Base-by-base conservation (phyloP, 1,140 invertebrate species). In the Charaxes varanes region DNA sequence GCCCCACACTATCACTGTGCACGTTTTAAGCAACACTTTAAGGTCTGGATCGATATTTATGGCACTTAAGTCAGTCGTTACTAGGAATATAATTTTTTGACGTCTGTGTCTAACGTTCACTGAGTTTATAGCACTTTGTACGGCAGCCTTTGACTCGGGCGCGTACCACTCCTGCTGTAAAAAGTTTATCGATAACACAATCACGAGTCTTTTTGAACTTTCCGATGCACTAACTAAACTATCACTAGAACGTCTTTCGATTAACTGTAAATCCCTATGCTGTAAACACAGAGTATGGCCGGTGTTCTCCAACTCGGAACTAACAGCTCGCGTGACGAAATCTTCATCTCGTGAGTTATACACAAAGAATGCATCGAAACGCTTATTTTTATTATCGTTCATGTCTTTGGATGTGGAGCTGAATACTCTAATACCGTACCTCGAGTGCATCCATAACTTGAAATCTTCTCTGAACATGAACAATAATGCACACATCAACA, bases 351-450 rank as follows among this genome's bases (percentile, higher is more conserved):
- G 89, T 33, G 91, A 89, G 72, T 92, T 94, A 84, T 96, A 96
- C 17, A 94, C 90, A 60, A 96, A 87, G 81, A 95, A 96, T 21
- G 93, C 94, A 67, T 96, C 94, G 80, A 93, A 95, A 1, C 93
- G 85, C 53, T 92, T 90, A 45, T 82, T 83, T 61, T 84, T 86
- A 37, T 84, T 82, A 13, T 81, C 54, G 58, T 87, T 69, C 64
- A 84, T 84, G 17, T 81, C 77, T 47, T 84, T 87, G 63, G 85
- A 86, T 61, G 56, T 91, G 87, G 41, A 94, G 84, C 67, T 84
- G 58, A 91, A 93, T 24, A 96, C 87, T 34, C 94, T 87, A n/a
- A 95, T 86, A 1, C 94, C 94, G 76, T 96, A 96, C 50, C 91
- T 90, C 18, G 94, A 93, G 70, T 95, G 95, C 41, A 95, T 87